A percentile compares a stretch with the other conserved stretches of the same genome.
phyloP scores from a whole-genome alignment of 2,113 vertebrate genomes.

The Semnopithecus entellus region DNA sequence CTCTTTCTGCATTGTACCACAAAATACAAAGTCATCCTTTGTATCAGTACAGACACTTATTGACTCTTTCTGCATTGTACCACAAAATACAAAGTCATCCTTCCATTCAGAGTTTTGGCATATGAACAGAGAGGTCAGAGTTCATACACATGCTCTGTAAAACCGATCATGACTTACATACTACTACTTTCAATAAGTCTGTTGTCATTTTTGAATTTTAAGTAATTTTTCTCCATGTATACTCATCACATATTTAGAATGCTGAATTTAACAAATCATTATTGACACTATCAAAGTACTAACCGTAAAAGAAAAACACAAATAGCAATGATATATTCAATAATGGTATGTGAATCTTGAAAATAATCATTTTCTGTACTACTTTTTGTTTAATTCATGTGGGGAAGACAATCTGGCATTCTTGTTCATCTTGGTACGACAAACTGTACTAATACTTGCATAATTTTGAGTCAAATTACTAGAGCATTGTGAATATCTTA shows the following conservation, averaged over 20 bases:
- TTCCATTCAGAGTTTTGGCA: constrained; percentile 74
- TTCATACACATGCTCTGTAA: constrained; percentile 68
- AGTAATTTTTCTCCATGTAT: constrained; percentile 21
- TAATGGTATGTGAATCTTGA: not conserved
- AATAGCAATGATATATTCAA: not conserved
- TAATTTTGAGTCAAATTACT: constrained; percentile 2
- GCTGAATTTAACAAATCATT: constrained; percentile 35
- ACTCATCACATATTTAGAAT: constrained; percentile 28
- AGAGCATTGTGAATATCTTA: not conserved
- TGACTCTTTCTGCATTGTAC: constrained; percentile 56
- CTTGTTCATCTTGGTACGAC: not conserved
- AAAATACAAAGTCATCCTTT: constrained; percentile 79
- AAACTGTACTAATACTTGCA: not conserved
- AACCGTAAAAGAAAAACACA: constrained; percentile 18
- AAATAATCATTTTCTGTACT: constrained; percentile 23
- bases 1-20: constrained; percentile 59
- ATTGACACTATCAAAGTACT: not conserved
- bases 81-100: constrained; percentile 78
- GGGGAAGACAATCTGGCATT: constrained; percentile 7
- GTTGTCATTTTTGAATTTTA: constrained; percentile 28
- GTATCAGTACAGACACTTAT: not conserved
- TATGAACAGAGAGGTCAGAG: constrained; percentile 63
- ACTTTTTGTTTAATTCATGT: constrained; percentile 27
- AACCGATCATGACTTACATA: constrained; percentile 10
- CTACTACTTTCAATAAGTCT: not conserved